Evolutionary conservation across 2,797 vertebrate genomes (phyloP).

Genomic region (Hybognathus amarus): DNA sequence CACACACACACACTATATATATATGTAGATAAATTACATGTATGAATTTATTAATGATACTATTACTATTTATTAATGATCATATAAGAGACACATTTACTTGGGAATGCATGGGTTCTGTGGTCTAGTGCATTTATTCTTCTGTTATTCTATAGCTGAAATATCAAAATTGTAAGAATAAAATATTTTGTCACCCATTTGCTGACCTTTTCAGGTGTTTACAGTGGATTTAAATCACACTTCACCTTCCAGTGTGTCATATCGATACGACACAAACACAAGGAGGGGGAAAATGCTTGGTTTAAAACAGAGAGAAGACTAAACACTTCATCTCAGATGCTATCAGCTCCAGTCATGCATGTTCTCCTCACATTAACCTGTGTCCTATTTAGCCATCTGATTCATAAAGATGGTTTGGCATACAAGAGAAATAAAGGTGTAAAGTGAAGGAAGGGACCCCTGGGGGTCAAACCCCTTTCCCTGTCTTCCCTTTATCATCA

Average conservation of each 20-base stretch:
- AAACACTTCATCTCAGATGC: neutral
- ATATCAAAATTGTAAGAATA: neutral
- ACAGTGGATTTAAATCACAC: constrained; percentile 14
- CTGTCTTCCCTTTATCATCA: constrained; percentile 10
- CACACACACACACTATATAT: too few relatives aligned
- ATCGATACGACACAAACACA: constrained; percentile 7
- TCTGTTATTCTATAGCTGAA: neutral
- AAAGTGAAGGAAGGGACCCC: constrained; percentile 32
- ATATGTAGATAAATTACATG: neutral
- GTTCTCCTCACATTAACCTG: constrained; percentile 22
- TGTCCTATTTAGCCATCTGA: constrained; percentile 5
- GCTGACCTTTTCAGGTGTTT: neutral
- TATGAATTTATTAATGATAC: neutral
- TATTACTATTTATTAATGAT: too few relatives aligned
- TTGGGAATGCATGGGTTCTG: neutral
- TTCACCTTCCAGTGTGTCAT: neutral
- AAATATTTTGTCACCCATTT: neutral
- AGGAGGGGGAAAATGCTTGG: neutral
- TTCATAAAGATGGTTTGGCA: constrained; percentile 18
- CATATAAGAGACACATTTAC: neutral
- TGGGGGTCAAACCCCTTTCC: constrained; percentile 3
- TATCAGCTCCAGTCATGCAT: neutral
- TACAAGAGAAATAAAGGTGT: constrained; percentile 23
- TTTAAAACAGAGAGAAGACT: neutral
- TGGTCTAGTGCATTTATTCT: too few relatives aligned